A percentile compares a stretch with the other conserved stretches of the same genome.
phyloP scores from a whole-genome alignment of 2,888 invertebrate genomes.

The Ectemnius continuus region DNA sequence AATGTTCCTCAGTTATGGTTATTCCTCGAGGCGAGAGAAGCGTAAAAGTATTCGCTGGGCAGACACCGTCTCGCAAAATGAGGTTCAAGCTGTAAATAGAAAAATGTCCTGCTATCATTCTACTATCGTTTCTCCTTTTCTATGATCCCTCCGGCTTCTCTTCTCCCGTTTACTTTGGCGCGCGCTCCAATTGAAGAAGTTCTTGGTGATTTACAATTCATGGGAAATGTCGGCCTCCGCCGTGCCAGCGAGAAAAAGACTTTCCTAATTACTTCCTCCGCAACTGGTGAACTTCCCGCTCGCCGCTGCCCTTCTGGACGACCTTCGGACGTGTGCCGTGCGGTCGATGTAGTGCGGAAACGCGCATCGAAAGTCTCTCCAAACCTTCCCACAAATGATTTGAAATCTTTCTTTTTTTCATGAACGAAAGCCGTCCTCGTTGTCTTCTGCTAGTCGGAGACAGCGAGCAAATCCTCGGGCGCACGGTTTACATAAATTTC shows the following conservation, averaged over 20 bases:
- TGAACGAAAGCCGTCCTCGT: background rate
- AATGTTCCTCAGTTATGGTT: too few species aligned
- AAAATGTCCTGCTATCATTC: slow-evolving; percentile 12
- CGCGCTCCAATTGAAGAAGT: slow-evolving; percentile 57
- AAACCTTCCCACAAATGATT: background rate
- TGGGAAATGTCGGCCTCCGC: slow-evolving; percentile 30
- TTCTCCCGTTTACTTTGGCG: background rate
- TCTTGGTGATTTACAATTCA: slow-evolving; percentile 59
- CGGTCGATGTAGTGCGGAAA: too few species aligned
- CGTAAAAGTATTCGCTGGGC: too few species aligned
- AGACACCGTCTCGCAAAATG: background rate
- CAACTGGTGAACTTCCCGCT: slow-evolving; percentile 30
- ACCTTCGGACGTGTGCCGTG: background rate
- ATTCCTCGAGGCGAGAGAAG: background rate
- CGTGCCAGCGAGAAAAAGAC: slow-evolving; percentile 29
- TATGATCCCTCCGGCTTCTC: too few species aligned
- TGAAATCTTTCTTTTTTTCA: background rate
- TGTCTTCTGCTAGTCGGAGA: background rate
- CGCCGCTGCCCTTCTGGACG: background rate
- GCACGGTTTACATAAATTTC: slow-evolving; percentile 5
- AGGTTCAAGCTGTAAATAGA: slow-evolving; percentile 23
- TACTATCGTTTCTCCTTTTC: too few species aligned
- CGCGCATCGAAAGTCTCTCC: background rate
- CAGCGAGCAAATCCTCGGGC: background rate
- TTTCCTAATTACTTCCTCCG: slow-evolving; percentile 52